These are phyloP conservation scores for Diarsia brunnea DNA, from an alignment of 2,888 invertebrate species.

Conservation along the genomic window DNA sequence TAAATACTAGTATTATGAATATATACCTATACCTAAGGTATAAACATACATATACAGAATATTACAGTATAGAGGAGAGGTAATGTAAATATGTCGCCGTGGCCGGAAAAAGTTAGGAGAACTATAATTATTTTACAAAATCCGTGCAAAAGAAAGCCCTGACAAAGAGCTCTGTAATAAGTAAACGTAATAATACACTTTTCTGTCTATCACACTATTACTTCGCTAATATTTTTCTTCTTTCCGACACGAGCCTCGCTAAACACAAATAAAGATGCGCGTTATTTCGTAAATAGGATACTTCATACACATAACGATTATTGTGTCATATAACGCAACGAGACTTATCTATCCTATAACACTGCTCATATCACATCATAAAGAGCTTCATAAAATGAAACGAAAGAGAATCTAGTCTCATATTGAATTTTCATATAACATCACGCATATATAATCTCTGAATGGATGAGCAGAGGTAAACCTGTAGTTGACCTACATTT, in stretches of 20 bases:
- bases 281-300: background rate
- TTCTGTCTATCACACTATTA: background rate
- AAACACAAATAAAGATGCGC: conserved; percentile 14
- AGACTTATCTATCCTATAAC: conserved; percentile 17
- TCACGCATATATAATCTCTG: background rate
- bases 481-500: background rate
- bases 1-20: too few relatives aligned
- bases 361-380: conserved; percentile 16
- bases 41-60: too few relatives aligned
- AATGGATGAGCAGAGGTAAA: background rate
- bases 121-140: too few relatives aligned
- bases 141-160: background rate
- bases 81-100: too few relatives aligned
- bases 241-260: background rate
- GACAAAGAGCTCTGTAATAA: background rate
- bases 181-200: background rate
- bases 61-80: too few relatives aligned
- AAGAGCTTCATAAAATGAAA: conserved; percentile 33
- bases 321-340: conserved; percentile 15
- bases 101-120: too few relatives aligned
- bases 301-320: conserved; percentile 22
- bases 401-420: conserved; percentile 13
- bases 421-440: conserved; percentile 29
- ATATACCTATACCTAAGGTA: too few relatives aligned
- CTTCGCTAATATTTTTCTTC: background rate